Evolutionary conservation across 2,113 vertebrate species (phyloP).

Genomic region (Enhydra lutris): DNA sequence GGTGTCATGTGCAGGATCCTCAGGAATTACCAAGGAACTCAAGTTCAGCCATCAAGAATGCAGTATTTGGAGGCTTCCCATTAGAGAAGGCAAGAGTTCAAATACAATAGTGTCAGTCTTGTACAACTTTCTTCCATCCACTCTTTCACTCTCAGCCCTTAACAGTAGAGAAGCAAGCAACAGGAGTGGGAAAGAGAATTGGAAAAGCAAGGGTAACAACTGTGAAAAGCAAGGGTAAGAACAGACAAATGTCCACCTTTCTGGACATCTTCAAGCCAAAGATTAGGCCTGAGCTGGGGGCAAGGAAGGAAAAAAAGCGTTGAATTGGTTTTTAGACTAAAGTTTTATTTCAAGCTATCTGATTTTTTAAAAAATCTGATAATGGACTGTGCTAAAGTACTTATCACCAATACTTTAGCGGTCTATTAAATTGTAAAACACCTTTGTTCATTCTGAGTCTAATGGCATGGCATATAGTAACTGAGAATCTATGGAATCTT

Average conservation of each 20-base stretch:
- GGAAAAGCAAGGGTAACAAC: not conserved
- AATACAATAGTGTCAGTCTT: not conserved
- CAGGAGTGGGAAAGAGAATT: not conserved
- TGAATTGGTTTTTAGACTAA: not conserved
- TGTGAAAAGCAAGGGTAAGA: not conserved
- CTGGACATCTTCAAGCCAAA: not conserved
- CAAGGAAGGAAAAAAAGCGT: not conserved
- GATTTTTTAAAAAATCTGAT: not conserved
- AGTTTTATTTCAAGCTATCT: not conserved
- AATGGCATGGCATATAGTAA: not conserved
- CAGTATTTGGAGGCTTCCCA: not conserved
- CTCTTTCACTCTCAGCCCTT: not conserved
- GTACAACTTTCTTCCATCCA: not conserved
- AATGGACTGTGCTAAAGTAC: not conserved
- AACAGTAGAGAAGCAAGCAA: not conserved
- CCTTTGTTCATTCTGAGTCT: not conserved
- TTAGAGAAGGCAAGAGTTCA: not conserved
- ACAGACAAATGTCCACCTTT: not conserved
- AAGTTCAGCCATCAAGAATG: not conserved
- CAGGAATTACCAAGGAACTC: not conserved
- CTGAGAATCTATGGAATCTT: not conserved
- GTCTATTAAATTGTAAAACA: not conserved
- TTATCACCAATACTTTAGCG: not conserved
- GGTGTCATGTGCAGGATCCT: not conserved
- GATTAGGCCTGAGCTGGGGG: not conserved